phyloP scores from a whole-genome alignment of 2,888 invertebrate genomes.

The Sminthurinus aureus region DNA sequence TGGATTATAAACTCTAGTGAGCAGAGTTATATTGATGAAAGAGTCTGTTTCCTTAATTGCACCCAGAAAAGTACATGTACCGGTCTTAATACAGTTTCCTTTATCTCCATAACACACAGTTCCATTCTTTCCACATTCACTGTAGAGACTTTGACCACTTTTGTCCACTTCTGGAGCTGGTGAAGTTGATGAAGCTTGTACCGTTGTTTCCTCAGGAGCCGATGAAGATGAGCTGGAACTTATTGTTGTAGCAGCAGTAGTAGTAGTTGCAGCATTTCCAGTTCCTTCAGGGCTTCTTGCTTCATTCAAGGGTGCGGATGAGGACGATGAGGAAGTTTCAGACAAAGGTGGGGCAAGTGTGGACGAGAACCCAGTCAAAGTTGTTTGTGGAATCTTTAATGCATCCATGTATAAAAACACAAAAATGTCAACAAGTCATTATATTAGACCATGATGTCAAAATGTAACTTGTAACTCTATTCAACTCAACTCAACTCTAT shows the following conservation, averaged over 20 bases:
- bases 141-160: background rate
- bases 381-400: background rate
- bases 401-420: background rate
- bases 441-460: background rate
- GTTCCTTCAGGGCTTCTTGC: background rate
- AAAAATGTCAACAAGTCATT: background rate
- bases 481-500: too few relatives aligned
- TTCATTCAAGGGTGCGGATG: background rate
- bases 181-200: background rate
- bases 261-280: background rate
- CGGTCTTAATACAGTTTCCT: conserved; percentile 14
- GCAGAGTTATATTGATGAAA: conserved; percentile 25
- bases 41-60: conserved; percentile 33
- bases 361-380: background rate
- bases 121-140: background rate
- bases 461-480: too few relatives aligned
- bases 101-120: conserved; percentile 20
- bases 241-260: background rate
- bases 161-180: background rate
- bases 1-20: conserved; percentile 31
- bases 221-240: background rate
- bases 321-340: background rate
- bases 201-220: background rate
- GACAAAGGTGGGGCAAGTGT: too few relatives aligned
- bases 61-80: conserved; percentile 35